Evolutionary conservation across 1,140 invertebrate genomes (phyloP), one percentile per base, ranked within the genome.

Genomic region (Zaprionus tsacasi): DNA sequence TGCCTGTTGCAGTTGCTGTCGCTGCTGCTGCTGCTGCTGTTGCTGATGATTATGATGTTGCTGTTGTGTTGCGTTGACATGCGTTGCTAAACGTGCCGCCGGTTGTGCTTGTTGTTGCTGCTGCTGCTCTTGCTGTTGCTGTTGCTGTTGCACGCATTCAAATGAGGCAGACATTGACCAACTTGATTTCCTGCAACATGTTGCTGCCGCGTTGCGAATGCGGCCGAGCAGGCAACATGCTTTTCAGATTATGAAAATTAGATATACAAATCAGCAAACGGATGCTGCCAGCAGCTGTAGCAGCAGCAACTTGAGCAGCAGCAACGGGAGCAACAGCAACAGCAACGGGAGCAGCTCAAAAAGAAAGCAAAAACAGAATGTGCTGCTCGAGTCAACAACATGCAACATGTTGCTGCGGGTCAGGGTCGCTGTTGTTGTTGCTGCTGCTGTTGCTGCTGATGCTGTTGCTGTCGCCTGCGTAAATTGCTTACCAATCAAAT

Each of bases 231-330:
- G 76, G 70, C 66, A 75, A 70, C 68, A 66, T 73, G 74, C 74
- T 74, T 78, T 64, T 38, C 45, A 89, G 82, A 91, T 88, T 91
- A 91, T 91, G 82, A 91, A 91, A 91, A 91, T 91, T 91, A 91
- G 82, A 91, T 91, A 91, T 91, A 91, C 88, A 91, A 91, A 91
- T 91, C 88, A 91, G 81, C 80, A 91, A 91, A 91, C 88, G 88
- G 88, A 91, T 91, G 88, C 85, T 70, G 70, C 61, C 69, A 81
- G 78, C 72, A 71, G 60, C 60, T 68, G 66, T 68, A 81, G 36
- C 70, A 81, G 33, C 76, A 82, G 64, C 76, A 77, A 17, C 73
- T n/a, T n/a, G n/a, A 55, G n/a, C 33, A 64, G 56, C 76, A 76
- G 61, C 70, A 40, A n/a, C 38, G 13, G 36, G 5, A n/a, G n/a